Evolutionary conservation across 2,797 vertebrate genomes (phyloP), one percentile per base, ranked within the genome.

Genomic region (Lemur catta): DNA sequence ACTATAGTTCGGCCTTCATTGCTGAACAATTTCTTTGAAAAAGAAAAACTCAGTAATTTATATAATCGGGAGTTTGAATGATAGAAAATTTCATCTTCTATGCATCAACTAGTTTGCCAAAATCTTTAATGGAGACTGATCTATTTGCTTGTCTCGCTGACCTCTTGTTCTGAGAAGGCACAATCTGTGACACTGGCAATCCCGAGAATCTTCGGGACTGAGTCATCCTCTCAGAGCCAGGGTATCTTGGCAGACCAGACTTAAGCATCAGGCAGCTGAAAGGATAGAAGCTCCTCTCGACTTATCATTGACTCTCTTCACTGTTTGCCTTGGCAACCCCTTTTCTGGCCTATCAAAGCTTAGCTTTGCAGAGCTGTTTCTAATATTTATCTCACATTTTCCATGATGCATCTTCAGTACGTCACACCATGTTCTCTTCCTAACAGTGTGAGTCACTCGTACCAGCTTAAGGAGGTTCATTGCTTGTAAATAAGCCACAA

Each of bases 371-470:
- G 87, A 97, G 74, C 52, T 85, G 67, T n/a, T 97, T 11, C 87
- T 97, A 88, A 95, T 91, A 94, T 97, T 97, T 97, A 97, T 97
- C 72, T 74, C 96, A 61, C 87, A 94, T 97, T 98, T 98, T 96
- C 91, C 50, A 78, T 78, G 41, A 65, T 74, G 65, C 72, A 96
- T 43, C 30, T 67, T 81, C 85, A 96, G 8, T 8, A 7, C 22
- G 0, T 96, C 96, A 92, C 92, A 63, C 61, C 69, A 76, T 91
- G 35, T 65, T 97, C 91, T 89, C 55, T 93, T 72, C 93, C 96
- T 91, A 75, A 67, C 4, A 18, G 7, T 75, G 41, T 97, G 92
- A 97, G 87, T 97, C 97, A 97, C 86, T 81, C 0, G 0, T n/a
- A 93, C 15, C 26, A 82, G 50, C 67, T 89, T 86, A 75, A 85